Percentiles rank a stretch among this genome's conserved stretches.
Conservation (phyloP, 2,888 invertebrate species). For the Lepidonotus clava region DNA sequence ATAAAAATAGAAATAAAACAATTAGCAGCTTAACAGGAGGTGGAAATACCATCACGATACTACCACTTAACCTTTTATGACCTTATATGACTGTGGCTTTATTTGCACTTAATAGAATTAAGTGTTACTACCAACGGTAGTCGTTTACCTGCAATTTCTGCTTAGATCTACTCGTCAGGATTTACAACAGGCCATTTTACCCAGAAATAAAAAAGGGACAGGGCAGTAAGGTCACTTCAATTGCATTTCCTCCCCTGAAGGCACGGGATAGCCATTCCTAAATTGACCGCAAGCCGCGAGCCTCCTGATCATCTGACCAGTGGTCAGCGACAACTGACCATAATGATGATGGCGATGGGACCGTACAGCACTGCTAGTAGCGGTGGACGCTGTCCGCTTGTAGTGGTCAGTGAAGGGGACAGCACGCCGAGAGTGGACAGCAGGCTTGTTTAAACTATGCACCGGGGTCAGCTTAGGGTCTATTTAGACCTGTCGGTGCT, state of each 20-base stretch:
- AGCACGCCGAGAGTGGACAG: too few species aligned
- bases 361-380: too few species aligned
- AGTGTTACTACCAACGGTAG: not conserved
- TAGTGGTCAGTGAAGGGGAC: not conserved
- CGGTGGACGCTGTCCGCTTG: too few species aligned
- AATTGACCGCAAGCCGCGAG: not conserved
- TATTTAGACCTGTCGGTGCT: not conserved
- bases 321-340: not conserved
- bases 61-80: conserved; percentile 20
- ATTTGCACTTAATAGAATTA: conserved; percentile 40
- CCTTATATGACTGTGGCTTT: conserved; percentile 18
- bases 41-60: too few species aligned
- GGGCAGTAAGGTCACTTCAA: not conserved
- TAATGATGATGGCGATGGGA: not conserved
- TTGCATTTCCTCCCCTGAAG: not conserved
- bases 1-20: too few species aligned
- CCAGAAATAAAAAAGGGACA: not conserved
- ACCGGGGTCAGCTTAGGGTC: not conserved
- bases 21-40: too few species aligned
- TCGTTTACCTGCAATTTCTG: not conserved
- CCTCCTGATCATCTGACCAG: not conserved
- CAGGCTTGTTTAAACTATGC: too few species aligned
- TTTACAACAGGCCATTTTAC: not conserved
- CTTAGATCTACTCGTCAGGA: not conserved
- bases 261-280: too few species aligned